Conservation (phyloP, 1,140 invertebrate genomes). For the Paramacrobiotus metropolitanus region DNA sequence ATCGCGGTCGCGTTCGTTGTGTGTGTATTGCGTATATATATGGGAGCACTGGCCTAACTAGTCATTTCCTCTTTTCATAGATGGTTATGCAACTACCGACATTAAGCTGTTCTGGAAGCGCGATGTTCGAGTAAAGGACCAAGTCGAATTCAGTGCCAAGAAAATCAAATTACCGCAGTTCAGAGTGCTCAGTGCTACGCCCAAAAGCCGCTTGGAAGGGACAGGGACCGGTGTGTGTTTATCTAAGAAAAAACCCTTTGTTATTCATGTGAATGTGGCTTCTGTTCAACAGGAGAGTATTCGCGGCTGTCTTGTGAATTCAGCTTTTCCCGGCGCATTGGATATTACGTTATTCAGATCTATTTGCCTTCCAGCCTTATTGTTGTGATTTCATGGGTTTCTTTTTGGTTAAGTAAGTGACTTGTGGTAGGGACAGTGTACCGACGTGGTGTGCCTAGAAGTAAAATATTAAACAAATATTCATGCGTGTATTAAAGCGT, state of each 20-base stretch:
- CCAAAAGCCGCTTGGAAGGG: not conserved
- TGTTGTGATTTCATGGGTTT: slow-evolving; percentile 96
- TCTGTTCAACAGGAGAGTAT: slow-evolving; percentile 58
- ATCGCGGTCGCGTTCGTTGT: too few species aligned
- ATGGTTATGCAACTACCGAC: not conserved
- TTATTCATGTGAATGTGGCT: slow-evolving; percentile 7
- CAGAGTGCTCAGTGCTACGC: not conserved
- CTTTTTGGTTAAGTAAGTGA: slow-evolving; percentile 23
- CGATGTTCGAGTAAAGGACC: not conserved
- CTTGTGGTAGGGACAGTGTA: too few species aligned
- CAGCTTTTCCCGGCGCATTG: slow-evolving; percentile 89
- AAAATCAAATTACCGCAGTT: not conserved
- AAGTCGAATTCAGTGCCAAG: not conserved
- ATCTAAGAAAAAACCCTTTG: not conserved
- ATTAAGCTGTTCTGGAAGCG: not conserved
- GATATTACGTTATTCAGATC: slow-evolving; percentile 97
- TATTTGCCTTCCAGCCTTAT: slow-evolving; percentile 95
- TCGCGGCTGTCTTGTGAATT: slow-evolving; percentile 89
- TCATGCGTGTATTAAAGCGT: too few species aligned
- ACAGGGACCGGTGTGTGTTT: not conserved
- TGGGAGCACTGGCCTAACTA: not conserved
- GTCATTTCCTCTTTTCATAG: not conserved
- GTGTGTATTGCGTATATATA: not conserved
- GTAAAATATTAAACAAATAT: too few species aligned
- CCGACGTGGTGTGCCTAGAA: too few species aligned